These are phyloP conservation scores for Panthera uncia DNA, from an alignment of 2,113 vertebrate species.

Conservation along the genomic window DNA sequence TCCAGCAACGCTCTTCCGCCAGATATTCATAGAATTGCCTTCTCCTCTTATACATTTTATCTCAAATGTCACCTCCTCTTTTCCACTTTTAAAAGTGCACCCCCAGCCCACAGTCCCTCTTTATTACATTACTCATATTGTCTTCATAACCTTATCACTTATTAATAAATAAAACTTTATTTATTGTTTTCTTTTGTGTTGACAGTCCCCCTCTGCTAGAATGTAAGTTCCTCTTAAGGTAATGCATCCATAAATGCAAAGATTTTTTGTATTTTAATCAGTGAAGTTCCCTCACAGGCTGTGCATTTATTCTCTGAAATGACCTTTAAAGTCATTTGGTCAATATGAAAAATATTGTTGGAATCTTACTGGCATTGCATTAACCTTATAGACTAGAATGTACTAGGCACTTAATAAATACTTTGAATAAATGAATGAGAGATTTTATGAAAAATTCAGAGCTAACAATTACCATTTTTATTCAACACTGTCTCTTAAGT, in stretches of 20 bases:
- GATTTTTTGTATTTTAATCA: conserved; percentile 12
- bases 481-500: conserved; percentile 6
- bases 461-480: conserved; percentile 28
- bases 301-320: conserved; percentile 51
- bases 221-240: conserved; percentile 5
- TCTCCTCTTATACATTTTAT: conserved; percentile 1
- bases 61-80: background rate
- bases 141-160: background rate
- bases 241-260: background rate
- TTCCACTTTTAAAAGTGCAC: background rate
- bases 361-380: conserved; percentile 56
- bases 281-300: background rate
- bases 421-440: conserved; percentile 32
- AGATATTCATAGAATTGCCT: background rate
- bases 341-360: conserved; percentile 60
- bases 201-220: background rate
- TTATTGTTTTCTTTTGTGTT: background rate
- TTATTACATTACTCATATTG: background rate
- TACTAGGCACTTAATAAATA: conserved; percentile 16
- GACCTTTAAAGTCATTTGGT: conserved; percentile 47
- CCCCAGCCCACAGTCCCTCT: background rate
- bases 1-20: background rate
- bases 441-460: background rate
- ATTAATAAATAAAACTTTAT: background rate
- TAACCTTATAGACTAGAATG: conserved; percentile 51